phyloP scores from a whole-genome alignment of 2,113 vertebrate species.

The Chionomys nivalis region DNA sequence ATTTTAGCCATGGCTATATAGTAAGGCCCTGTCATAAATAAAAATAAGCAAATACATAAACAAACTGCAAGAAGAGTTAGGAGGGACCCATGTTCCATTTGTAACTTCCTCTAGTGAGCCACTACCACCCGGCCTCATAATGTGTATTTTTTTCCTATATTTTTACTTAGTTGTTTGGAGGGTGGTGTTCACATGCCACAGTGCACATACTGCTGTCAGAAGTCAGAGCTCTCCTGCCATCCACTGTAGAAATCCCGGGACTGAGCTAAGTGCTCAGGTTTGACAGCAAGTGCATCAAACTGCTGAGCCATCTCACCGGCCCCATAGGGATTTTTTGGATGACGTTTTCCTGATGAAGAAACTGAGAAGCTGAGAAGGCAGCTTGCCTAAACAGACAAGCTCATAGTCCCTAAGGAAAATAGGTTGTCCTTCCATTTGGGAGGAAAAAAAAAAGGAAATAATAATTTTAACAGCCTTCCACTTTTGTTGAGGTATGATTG shows the following conservation, averaged over 20 bases:
- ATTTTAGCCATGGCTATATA: not conserved
- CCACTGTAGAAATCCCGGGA: too few relatives aligned
- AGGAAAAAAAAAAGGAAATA: not conserved
- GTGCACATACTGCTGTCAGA: not conserved
- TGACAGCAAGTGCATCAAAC: not conserved
- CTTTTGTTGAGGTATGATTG: fast-evolving
- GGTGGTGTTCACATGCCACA: not conserved
- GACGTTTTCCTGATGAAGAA: not conserved
- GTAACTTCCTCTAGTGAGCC: not conserved
- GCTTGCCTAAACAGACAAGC: not conserved
- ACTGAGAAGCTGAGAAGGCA: not conserved
- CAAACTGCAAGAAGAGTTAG: slow-evolving; percentile 7
- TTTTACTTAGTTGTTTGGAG: not conserved
- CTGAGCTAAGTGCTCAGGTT: too few relatives aligned
- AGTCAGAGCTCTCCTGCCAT: not conserved
- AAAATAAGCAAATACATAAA: not conserved
- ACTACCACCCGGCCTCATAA: not conserved
- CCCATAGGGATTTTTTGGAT: not conserved
- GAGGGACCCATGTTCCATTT: not conserved
- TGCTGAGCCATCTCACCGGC: not conserved
- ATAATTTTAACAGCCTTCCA: not conserved
- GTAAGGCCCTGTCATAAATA: not conserved
- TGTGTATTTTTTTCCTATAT: not conserved
- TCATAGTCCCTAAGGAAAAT: not conserved
- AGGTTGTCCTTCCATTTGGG: not conserved